These are phyloP conservation scores for Exaiptasia diaphana DNA, from an alignment of 64 coral and sea anemone genomes.

Conservation along the genomic window DNA sequence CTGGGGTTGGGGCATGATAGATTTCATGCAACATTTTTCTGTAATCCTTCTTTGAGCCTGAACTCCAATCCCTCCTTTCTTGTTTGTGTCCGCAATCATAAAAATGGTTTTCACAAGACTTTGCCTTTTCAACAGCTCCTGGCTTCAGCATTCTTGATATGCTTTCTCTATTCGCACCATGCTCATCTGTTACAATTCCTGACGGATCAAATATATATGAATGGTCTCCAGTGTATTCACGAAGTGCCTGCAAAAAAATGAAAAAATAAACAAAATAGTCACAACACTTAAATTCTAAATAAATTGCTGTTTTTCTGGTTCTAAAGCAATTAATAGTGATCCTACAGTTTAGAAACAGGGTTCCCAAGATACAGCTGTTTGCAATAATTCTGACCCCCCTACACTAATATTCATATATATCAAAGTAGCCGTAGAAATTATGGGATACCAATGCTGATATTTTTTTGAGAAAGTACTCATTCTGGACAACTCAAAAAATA, in stretches of 20 bases:
- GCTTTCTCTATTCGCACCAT: conserved; percentile 49
- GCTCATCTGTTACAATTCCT: conserved; percentile 42
- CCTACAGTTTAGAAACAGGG: no score
- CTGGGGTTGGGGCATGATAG: conserved; percentile 46
- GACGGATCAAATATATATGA: conserved; percentile 36
- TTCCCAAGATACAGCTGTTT: no score
- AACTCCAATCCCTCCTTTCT: conserved; percentile 53
- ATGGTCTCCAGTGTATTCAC: conserved; percentile 35
- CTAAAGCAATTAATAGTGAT: no score
- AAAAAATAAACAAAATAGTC: no score
- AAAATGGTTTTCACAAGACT: conserved; percentile 63
- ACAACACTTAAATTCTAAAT: background rate
- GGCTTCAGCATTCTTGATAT: conserved; percentile 47
- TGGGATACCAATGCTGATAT: no score
- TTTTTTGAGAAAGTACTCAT: no score
- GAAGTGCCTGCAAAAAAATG: conserved; percentile 16
- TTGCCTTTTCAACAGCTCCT: conserved; percentile 22
- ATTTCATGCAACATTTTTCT: conserved; percentile 48
- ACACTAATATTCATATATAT: no score
- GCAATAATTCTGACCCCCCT: no score
- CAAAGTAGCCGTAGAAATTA: no score
- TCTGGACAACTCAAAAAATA: no score
- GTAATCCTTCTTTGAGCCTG: conserved; percentile 15
- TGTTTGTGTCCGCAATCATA: conserved; percentile 46
- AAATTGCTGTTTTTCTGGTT: no score